Percentiles rank a stretch among this genome's conserved stretches.
Evolutionary conservation across 2,888 invertebrate genomes (phyloP).

Genomic region (Apantesis nais): DNA sequence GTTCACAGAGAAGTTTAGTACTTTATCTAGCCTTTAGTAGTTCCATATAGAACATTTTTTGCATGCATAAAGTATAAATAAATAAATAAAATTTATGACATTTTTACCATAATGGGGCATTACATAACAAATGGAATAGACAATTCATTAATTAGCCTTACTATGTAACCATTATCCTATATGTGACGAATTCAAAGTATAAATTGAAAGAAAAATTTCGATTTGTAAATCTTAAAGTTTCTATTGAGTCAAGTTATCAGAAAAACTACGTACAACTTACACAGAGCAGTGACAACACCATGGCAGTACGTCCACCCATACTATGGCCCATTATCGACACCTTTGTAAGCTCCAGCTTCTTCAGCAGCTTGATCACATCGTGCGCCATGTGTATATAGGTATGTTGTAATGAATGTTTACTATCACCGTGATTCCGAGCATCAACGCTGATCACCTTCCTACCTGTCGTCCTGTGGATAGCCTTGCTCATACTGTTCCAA

Average conservation of each 20-base stretch:
- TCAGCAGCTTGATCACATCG: constrained; percentile 85
- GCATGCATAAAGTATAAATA: too few species aligned
- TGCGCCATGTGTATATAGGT: constrained; percentile 91
- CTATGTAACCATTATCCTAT: too few species aligned
- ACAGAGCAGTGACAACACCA: constrained; percentile 91
- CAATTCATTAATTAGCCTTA: too few species aligned
- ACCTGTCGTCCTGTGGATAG: constrained; percentile 88
- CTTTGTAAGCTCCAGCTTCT: constrained; percentile 87
- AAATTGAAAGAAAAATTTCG: not conserved
- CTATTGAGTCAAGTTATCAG: not conserved
- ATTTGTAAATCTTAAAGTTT: too few species aligned
- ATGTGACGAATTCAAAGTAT: too few species aligned
- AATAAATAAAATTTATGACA: not conserved
- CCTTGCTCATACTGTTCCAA: constrained; percentile 95
- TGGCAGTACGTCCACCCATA: constrained; percentile 97
- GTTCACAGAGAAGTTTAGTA: too few species aligned
- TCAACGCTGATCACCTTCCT: constrained; percentile 94
- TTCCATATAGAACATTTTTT: too few species aligned
- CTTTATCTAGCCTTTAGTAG: too few species aligned
- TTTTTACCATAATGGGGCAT: not conserved
- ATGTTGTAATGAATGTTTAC: constrained; percentile 91
- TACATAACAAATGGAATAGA: not conserved
- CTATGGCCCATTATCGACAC: constrained; percentile 94
- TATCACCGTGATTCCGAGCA: constrained; percentile 97
- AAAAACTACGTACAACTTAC: constrained; percentile 75